Conservation (phyloP, 2,797 vertebrate species). For the Cynopterus sphinx region DNA sequence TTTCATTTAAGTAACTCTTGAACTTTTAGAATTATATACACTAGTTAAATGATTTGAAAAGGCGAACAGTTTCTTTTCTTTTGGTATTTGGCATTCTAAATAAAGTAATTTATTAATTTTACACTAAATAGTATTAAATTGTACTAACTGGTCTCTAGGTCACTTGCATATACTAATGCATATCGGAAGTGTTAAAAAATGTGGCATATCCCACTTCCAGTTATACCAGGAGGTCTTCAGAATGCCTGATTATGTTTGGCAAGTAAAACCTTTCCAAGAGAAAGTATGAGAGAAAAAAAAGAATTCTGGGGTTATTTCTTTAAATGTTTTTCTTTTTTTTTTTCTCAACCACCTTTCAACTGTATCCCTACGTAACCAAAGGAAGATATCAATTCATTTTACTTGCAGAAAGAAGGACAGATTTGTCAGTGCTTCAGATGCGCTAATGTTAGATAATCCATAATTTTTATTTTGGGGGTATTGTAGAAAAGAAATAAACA, state of each 20-base stretch:
- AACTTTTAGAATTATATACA: not conserved
- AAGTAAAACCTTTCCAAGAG: not conserved
- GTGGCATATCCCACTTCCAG: not conserved
- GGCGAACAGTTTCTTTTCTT: not conserved
- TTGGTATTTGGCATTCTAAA: constrained; percentile 23
- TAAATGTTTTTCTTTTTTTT: not conserved
- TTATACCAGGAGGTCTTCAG: not conserved
- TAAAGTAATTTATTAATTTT: constrained; percentile 42
- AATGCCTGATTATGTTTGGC: not conserved
- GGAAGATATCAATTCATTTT: not conserved
- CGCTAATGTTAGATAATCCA: not conserved
- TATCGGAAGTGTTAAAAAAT: not conserved
- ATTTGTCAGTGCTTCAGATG: not conserved
- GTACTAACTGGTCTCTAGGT: not conserved
- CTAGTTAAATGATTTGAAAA: constrained; percentile 25
- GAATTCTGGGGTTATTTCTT: not conserved
- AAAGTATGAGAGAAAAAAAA: constrained; percentile 39
- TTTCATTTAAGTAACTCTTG: not conserved
- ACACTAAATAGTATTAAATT: not conserved
- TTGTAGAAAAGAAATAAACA: not conserved
- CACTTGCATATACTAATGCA: not conserved
- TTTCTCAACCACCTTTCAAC: not conserved
- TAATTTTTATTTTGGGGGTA: not conserved
- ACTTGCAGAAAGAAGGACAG: not conserved
- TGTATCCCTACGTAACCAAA: not conserved